phyloP scores from a whole-genome alignment of 37 sponge, comb jelly and placozoan species.

The Lycopodina hypogea region DNA sequence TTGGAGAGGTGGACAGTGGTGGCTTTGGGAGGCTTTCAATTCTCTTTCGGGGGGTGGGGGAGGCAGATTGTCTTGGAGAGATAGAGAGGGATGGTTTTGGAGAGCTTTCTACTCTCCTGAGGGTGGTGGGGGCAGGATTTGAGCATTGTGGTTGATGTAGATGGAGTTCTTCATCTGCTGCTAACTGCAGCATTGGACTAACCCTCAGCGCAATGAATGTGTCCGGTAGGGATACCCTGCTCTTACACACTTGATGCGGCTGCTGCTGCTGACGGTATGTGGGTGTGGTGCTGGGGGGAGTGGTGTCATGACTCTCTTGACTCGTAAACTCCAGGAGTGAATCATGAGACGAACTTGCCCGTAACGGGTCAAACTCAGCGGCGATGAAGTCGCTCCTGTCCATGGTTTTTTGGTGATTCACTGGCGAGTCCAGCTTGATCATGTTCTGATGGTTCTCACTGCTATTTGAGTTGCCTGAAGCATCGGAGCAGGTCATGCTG shows the following conservation, averaged over 20 bases:
- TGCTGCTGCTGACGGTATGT: not conserved
- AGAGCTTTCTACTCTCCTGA: not conserved
- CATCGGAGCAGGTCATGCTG: constrained; percentile 40
- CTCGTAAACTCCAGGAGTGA: constrained; percentile 13
- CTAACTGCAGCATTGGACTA: no score
- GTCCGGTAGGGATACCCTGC: no score
- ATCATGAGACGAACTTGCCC: constrained; percentile 10
- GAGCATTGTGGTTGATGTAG: no score
- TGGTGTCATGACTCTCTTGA: not conserved
- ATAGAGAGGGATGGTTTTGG: not conserved
- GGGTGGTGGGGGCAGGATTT: not conserved
- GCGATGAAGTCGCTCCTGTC: not conserved
- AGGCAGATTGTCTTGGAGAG: no score
- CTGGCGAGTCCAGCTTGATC: constrained; percentile 19
- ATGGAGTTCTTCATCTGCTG: no score
- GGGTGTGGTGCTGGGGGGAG: constrained; percentile 11
- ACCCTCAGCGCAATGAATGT: no score
- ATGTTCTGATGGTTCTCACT: constrained; percentile 21
- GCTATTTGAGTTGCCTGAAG: constrained; percentile 20
- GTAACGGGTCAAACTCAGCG: constrained; percentile 38
- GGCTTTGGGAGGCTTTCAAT: no score
- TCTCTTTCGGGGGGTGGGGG: no score
- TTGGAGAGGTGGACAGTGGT: no score
- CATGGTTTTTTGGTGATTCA: not conserved
- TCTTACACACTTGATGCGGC: not conserved